Conservation (phyloP, 2,888 invertebrate genomes). For the Nipponacmea schrenckii region DNA sequence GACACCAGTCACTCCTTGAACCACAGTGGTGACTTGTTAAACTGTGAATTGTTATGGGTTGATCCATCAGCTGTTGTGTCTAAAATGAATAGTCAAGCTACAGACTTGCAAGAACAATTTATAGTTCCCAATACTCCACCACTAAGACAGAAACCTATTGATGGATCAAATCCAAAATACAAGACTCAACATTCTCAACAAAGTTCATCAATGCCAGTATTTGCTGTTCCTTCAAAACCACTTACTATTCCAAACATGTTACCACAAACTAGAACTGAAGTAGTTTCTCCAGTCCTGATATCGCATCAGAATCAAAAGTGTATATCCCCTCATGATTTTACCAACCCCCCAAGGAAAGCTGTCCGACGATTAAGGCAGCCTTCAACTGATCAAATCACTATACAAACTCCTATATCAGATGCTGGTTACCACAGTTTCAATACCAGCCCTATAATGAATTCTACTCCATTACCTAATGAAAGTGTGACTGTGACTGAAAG, state of each 20-base stretch:
- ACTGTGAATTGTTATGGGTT: not conserved
- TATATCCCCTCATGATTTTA: conserved; percentile 14
- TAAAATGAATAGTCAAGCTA: not conserved
- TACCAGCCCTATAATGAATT: conserved; percentile 43
- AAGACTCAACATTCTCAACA: conserved; percentile 20
- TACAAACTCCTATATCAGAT: conserved; percentile 46
- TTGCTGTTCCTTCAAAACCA: conserved; percentile 12
- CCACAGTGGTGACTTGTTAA: not conserved
- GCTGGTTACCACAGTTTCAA: conserved; percentile 51
- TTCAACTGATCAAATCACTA: conserved; percentile 24
- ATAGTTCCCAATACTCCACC: conserved; percentile 27
- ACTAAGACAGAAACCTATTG: conserved; percentile 17
- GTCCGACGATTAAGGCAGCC: conserved; percentile 27
- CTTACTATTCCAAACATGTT: not conserved
- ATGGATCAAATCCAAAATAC: conserved; percentile 14
- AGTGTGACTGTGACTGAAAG: not conserved
- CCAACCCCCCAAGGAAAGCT: conserved; percentile 25
- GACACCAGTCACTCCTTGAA: not conserved
- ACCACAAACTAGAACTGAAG: not conserved
- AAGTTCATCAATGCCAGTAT: conserved; percentile 26
- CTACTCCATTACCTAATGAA: conserved; percentile 24
- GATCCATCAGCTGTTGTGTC: not conserved
- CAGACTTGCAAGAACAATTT: conserved; percentile 18
- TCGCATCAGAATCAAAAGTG: not conserved
- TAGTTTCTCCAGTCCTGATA: conserved; percentile 13